phyloP scores from a whole-genome alignment of 2,888 invertebrate species.

The Malthinus flaveolus region DNA sequence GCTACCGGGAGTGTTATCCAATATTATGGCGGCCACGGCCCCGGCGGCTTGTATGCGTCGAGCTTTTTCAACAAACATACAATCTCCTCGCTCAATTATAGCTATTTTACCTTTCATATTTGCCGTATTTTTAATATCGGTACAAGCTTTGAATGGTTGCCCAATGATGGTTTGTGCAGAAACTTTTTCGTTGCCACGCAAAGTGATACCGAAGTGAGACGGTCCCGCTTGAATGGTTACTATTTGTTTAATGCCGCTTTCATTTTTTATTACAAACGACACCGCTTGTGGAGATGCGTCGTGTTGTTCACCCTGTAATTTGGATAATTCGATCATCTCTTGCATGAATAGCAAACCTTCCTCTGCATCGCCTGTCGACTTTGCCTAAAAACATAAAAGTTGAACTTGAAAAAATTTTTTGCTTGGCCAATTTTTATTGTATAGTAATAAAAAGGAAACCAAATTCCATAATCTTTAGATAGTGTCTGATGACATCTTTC shows the following conservation, averaged over 20 bases:
- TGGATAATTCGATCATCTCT: conserved; percentile 92
- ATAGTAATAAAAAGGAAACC: no score
- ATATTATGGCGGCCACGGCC: conserved; percentile 81
- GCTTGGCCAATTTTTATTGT: no score
- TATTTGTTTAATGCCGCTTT: conserved; percentile 39
- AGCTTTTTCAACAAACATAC: conserved; percentile 96
- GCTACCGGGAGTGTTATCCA: conserved; percentile 79
- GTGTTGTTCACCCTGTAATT: conserved; percentile 63
- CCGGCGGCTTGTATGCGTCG: conserved; percentile 80
- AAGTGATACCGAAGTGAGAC: conserved; percentile 85
- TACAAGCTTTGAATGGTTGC: conserved; percentile 72
- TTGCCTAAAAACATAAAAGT: conserved; percentile 65
- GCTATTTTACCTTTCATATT: conserved; percentile 74
- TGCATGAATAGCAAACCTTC: conserved; percentile 95
- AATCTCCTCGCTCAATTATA: conserved; percentile 87
- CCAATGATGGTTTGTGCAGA: conserved; percentile 68
- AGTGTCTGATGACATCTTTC: no score
- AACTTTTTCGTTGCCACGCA: conserved; percentile 66
- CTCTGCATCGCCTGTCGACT: conserved; percentile 82
- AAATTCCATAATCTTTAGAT: no score
- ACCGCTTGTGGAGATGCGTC: conserved; percentile 62
- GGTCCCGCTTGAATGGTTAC: conserved; percentile 76
- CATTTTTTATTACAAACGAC: conserved; percentile 52
- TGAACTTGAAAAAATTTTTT: no score
- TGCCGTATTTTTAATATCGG: conserved; percentile 60